phyloP scores from a whole-genome alignment of 2,113 vertebrate species.

The Corythaeola cristata region DNA sequence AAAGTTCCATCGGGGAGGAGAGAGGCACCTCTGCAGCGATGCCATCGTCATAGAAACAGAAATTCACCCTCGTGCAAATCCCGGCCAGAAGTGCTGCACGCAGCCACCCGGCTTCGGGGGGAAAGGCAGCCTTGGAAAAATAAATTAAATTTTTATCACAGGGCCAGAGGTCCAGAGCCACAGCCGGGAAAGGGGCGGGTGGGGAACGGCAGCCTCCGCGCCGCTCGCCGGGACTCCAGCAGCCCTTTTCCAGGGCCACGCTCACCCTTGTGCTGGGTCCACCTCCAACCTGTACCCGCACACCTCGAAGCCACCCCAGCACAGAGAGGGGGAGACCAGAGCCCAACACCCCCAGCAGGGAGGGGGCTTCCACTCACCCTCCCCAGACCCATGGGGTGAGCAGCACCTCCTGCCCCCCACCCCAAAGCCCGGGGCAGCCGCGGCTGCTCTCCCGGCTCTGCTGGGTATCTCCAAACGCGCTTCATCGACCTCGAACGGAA shows the following conservation, averaged over 20 bases:
- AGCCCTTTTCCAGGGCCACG: background rate
- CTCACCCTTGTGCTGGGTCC: too few species aligned
- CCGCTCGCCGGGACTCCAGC: background rate
- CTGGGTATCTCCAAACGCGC: accelerated
- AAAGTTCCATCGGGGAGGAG: background rate
- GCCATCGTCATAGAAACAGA: slow-evolving; percentile 60
- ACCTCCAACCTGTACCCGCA: accelerated
- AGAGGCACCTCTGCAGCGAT: slow-evolving; percentile 28
- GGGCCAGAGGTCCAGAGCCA: background rate
- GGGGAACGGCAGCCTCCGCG: background rate
- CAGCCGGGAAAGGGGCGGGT: background rate
- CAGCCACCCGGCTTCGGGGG: slow-evolving; percentile 9
- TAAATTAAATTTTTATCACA: background rate
- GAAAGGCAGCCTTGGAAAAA: background rate
- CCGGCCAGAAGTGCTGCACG: background rate
- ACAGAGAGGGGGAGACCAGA: too few species aligned
- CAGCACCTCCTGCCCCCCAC: background rate
- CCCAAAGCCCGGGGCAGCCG: background rate
- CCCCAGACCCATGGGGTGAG: background rate
- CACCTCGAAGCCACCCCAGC: background rate
- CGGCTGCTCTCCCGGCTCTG: background rate
- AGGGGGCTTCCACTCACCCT: too few species aligned
- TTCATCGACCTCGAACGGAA: background rate
- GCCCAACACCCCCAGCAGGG: background rate
- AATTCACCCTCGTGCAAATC: background rate